Conservation (phyloP, 2,888 invertebrate genomes). For the Drosophila suboccidentalis region DNA sequence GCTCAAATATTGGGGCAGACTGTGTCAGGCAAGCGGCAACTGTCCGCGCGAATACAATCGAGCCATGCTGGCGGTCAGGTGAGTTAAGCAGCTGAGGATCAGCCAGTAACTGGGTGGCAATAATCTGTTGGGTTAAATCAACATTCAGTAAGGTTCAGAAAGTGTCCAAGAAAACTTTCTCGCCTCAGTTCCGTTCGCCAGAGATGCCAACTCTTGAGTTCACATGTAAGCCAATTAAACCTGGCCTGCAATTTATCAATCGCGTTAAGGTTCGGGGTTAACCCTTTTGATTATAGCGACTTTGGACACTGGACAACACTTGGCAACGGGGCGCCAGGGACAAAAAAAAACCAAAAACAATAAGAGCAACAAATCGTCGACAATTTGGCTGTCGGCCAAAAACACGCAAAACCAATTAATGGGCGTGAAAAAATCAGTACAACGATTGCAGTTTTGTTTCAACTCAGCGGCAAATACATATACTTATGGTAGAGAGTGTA, state of each 20-base stretch:
- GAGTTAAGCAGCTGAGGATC: conserved; percentile 47
- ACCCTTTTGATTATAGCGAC: conserved; percentile 27
- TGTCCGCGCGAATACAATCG: conserved; percentile 78
- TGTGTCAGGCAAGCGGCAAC: conserved; percentile 67
- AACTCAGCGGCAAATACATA: conserved; percentile 40
- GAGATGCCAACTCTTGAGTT: conserved; percentile 23
- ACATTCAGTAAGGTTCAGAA: conserved; percentile 38
- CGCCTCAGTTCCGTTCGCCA: conserved; percentile 26
- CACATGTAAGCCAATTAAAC: conserved; percentile 60
- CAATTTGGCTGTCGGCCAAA: conserved; percentile 75
- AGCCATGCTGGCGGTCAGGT: conserved; percentile 77
- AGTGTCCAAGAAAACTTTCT: conserved; percentile 61
- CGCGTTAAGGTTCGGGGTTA: conserved; percentile 31
- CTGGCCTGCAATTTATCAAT: conserved; percentile 55
- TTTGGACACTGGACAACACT: not conserved
- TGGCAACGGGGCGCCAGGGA: conserved; percentile 23
- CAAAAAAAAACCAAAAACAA: conserved; percentile 38
- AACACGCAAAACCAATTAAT: conserved; percentile 81
- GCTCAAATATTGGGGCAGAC: conserved; percentile 72
- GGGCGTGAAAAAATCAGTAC: conserved; percentile 76
- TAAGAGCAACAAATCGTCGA: conserved; percentile 72
- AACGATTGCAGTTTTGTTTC: conserved; percentile 64
- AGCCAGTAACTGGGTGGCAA: conserved; percentile 60
- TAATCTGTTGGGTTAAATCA: conserved; percentile 37
- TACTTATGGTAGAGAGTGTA: conserved; percentile 9